Conservation (phyloP, 2,888 invertebrate genomes). For the Apamea sordens region DNA sequence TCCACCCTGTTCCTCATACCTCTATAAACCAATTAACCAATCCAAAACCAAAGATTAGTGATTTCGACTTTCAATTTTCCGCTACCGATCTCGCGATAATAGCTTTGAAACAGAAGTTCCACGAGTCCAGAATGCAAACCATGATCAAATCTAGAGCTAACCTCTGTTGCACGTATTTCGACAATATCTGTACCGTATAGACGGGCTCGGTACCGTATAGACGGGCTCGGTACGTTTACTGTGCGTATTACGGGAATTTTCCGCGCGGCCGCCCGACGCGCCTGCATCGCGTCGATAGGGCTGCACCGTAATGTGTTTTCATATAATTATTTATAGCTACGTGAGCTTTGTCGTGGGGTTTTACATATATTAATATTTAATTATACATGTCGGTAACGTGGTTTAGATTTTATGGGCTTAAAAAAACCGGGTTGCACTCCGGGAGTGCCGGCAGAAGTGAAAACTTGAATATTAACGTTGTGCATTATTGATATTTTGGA, state of each 20-base stretch:
- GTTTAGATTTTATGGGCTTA: not conserved
- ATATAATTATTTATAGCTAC: constrained; percentile 31
- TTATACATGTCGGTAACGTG: not conserved
- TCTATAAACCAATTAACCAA: not conserved
- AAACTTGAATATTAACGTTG: too few relatives aligned
- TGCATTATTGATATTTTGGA: too few relatives aligned
- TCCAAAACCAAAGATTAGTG: not conserved
- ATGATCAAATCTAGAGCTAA: too few relatives aligned
- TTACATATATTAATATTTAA: constrained; percentile 4
- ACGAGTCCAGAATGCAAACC: not conserved
- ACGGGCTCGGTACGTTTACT: not conserved
- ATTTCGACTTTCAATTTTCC: not conserved
- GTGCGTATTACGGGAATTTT: constrained; percentile 67
- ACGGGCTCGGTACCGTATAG: not conserved
- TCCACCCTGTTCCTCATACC: not conserved
- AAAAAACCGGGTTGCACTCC: too few relatives aligned
- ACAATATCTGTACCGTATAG: not conserved
- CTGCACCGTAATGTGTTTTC: constrained; percentile 37
- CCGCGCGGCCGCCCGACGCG: constrained; percentile 58
- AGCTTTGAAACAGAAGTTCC: not conserved
- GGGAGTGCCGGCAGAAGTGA: too few relatives aligned
- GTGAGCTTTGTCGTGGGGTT: constrained; percentile 5
- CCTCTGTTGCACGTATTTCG: not conserved
- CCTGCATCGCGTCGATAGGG: constrained; percentile 63
- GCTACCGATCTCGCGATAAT: not conserved